Evolutionary conservation across 2,113 vertebrate genomes (phyloP).

Genomic region (Ailuropoda melanoleuca): DNA sequence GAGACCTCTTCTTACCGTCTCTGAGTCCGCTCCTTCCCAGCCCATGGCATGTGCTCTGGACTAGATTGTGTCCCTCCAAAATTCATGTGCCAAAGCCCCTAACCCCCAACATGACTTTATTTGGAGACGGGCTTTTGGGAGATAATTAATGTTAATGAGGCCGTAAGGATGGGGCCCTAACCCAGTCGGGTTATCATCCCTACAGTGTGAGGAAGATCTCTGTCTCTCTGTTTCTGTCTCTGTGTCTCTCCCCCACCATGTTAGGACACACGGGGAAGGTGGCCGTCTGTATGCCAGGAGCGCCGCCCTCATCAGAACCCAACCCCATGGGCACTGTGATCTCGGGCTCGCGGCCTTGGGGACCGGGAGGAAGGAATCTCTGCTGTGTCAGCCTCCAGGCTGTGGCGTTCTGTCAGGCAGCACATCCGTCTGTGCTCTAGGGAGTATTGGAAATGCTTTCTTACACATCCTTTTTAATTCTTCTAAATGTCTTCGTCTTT

Average conservation of each 20-base stretch:
- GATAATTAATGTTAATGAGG: neutral
- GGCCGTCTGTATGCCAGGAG: neutral
- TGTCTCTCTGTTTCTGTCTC: neutral
- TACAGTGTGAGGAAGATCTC: too few relatives aligned
- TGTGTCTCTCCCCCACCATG: neutral
- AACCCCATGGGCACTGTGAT: too few relatives aligned
- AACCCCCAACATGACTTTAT: neutral
- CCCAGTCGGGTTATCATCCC: neutral
- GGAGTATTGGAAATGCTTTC: neutral
- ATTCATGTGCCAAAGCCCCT: neutral
- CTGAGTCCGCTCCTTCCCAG: neutral
- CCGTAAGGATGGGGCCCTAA: neutral
- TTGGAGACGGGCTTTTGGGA: neutral
- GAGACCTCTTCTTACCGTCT: neutral
- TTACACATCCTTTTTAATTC: neutral
- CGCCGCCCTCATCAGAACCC: too few relatives aligned
- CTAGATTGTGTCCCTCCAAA: neutral
- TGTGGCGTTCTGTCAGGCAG: too few relatives aligned
- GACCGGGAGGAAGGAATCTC: too few relatives aligned
- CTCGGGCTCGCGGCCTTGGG: neutral
- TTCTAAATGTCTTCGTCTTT: neutral
- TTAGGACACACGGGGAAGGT: too few relatives aligned
- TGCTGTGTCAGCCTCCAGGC: fast-evolving
- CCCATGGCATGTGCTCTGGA: neutral
- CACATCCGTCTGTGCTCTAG: fast-evolving